Conservation (phyloP, 2,888 invertebrate genomes). For the Palloptera scutellata region DNA sequence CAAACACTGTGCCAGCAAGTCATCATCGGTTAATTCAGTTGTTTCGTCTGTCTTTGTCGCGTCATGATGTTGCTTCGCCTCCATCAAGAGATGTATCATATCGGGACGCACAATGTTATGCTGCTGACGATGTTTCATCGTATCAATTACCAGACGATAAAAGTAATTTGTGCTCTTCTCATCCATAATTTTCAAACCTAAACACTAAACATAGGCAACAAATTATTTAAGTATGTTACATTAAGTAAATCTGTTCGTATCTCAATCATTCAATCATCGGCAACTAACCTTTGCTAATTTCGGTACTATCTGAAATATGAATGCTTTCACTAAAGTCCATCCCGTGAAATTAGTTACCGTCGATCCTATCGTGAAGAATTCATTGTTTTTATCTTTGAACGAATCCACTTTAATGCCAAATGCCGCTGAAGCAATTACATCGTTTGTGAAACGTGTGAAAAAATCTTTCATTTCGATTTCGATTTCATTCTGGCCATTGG, state of each 20-base stretch:
- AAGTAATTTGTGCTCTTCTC: constrained; percentile 54
- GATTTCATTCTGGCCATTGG: constrained; percentile 38
- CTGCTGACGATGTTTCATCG: constrained; percentile 62
- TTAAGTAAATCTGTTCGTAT: background rate
- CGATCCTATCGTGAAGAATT: constrained; percentile 67
- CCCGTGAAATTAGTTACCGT: constrained; percentile 58
- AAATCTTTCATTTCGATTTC: constrained; percentile 62
- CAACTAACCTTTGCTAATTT: constrained; percentile 48
- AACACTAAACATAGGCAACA: background rate
- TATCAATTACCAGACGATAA: constrained; percentile 55
- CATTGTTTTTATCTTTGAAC: constrained; percentile 65
- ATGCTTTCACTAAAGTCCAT: constrained; percentile 40
- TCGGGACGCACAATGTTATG: constrained; percentile 64
- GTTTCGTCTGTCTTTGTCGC: constrained; percentile 58
- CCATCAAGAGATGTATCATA: constrained; percentile 68
- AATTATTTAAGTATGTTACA: background rate
- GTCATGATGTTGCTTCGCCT: constrained; percentile 58
- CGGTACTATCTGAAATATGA: constrained; percentile 12
- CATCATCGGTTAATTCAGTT: constrained; percentile 61
- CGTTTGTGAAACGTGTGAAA: constrained; percentile 56
- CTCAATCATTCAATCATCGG: background rate
- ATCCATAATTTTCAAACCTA: constrained; percentile 42
- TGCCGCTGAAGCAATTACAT: constrained; percentile 65
- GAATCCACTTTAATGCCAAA: constrained; percentile 67
- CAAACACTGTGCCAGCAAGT: constrained; percentile 68